Base-by-base conservation (phyloP, 2,797 vertebrate species). In the Phoebastria nigripes region DNA sequence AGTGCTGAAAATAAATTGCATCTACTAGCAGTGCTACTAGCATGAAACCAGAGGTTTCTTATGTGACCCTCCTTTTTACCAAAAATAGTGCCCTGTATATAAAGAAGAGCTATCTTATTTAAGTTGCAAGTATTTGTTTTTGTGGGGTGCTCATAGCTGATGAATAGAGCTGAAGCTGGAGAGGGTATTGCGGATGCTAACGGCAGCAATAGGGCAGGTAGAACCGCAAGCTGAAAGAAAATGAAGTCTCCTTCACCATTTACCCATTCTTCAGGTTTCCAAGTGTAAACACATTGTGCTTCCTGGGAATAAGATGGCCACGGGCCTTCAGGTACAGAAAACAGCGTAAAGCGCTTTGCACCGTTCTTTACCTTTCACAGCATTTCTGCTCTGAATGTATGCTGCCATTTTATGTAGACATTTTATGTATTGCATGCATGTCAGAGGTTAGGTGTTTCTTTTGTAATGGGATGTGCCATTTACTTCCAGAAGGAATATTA, bases 1-100 rank as follows among this genome's bases (percentile, higher is more conserved):
- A 79, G 52, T 35, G 37, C 63, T 91, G 87, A 95, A 97, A 97
- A 94, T 51, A 92, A 65, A 92, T 85, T 91, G 71, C 42, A 82
- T 49, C 82, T 78, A 67, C 74, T 59, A 85, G 52, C 74, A 52
- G 21, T 31, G 39, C 54, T 37, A 58, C 41, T 37, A 77, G 82
- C 44, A 49, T 41, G 70, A 49, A 73, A 80, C 56, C 49, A 87
- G 39, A 54, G 87, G 52, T 94, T 96, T 96, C 25, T 91, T 47
- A 66, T 31, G 22, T 52, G 62, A 87, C 81, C 69, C 41, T 92
- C 39, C 42, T 55, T 55, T 87, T 63, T 20, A 65, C 51, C 67
- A 82, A 93, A 92, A 93, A 39, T 14, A 84, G 44, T 74, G 7
- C 74, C 39, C 76, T 71, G 10, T 54, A 16, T 67, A 25, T 59